These are phyloP conservation scores for Heliconius congener DNA, from an alignment of 1,140 invertebrate genomes.

Conservation along the genomic window DNA sequence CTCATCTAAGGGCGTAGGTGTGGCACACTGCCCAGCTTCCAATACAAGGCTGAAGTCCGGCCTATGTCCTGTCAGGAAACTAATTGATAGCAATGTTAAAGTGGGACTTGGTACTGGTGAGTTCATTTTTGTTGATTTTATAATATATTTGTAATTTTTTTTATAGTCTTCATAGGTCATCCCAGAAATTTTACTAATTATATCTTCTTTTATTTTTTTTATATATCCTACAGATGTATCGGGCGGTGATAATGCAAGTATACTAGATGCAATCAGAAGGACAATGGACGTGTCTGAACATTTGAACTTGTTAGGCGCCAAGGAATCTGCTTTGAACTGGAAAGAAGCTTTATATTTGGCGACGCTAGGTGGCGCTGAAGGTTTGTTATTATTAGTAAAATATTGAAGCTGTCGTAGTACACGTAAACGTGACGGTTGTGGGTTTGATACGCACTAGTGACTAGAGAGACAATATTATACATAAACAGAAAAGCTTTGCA, in stretches of 20 bases:
- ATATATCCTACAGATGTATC: slow-evolving; percentile 86
- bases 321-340: slow-evolving; percentile 83
- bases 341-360: slow-evolving; percentile 91
- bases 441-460: no score
- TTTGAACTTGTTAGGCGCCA: slow-evolving; percentile 72
- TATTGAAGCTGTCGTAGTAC: no score
- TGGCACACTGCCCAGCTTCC: slow-evolving; percentile 94
- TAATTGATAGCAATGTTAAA: slow-evolving; percentile 85
- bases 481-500: no score
- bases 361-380: slow-evolving; percentile 92
- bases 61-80: slow-evolving; percentile 87
- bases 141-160: neutral
- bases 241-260: slow-evolving; percentile 89
- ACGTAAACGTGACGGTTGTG: no score
- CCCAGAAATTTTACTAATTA: neutral
- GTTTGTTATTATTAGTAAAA: slow-evolving; percentile 60
- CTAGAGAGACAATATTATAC: no score
- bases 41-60: slow-evolving; percentile 93
- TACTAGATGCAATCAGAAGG: slow-evolving; percentile 88
- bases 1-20: slow-evolving; percentile 82
- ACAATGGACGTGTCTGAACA: slow-evolving; percentile 88
- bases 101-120: slow-evolving; percentile 93
- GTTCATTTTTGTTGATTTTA: neutral
- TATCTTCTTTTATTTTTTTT: neutral
- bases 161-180: neutral